A percentile compares a stretch with the other conserved stretches of the same genome.
Conservation (phyloP, 1,140 invertebrate genomes). For the Dendrolimus punctatus region DNA sequence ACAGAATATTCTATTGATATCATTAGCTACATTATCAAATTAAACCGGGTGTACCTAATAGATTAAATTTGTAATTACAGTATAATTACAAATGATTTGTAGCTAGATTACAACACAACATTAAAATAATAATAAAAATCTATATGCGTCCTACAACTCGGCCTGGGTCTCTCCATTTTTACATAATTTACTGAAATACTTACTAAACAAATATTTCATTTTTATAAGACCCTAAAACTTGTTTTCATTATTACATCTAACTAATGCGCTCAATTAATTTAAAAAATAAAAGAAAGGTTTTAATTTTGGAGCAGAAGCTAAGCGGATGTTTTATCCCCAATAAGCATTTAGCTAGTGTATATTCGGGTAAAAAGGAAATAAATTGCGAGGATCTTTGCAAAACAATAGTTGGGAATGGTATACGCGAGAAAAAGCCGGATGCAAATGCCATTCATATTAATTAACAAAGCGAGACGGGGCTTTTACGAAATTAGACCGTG, state of each 20-base stretch:
- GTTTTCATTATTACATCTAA: conserved; percentile 5
- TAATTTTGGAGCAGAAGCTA: conserved; percentile 47
- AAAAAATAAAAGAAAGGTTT: conserved; percentile 40
- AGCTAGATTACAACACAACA: too few relatives aligned
- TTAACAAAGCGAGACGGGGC: conserved; percentile 70
- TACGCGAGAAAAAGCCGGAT: conserved; percentile 70
- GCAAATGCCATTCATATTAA: conserved; percentile 72
- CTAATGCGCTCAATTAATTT: conserved; percentile 33
- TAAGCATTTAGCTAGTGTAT: conserved; percentile 42
- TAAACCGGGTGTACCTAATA: too few relatives aligned
- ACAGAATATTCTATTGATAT: too few relatives aligned
- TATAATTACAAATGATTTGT: too few relatives aligned
- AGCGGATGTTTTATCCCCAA: conserved; percentile 47
- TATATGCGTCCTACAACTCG: too few relatives aligned
- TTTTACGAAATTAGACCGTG: conserved; percentile 72
- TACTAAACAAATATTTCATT: too few relatives aligned
- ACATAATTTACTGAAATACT: too few relatives aligned
- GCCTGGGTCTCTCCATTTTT: too few relatives aligned
- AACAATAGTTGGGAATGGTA: conserved; percentile 71
- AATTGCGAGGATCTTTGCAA: conserved; percentile 69
- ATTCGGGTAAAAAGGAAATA: conserved; percentile 64
- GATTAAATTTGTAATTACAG: too few relatives aligned
- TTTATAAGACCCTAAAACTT: conserved; percentile 2
- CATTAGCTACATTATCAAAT: too few relatives aligned
- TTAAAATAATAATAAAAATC: too few relatives aligned